Evolutionary conservation across 1,140 invertebrate genomes (phyloP).

Genomic region (Habropoda laboriosa): DNA sequence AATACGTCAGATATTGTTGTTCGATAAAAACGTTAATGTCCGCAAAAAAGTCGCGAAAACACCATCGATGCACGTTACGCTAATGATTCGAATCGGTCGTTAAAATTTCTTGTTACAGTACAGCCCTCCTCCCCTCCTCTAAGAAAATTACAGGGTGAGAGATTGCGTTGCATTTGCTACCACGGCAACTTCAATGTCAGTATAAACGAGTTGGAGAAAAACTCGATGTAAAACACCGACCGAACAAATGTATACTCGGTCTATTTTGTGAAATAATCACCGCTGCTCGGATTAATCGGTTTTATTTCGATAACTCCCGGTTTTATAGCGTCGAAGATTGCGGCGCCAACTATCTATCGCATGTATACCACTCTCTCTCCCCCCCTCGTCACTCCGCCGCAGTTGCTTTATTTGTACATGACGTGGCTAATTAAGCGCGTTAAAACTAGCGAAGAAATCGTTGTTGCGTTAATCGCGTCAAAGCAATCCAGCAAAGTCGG

Average conservation of each 20-base stretch:
- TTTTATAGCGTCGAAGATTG: background rate
- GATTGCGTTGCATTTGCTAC: no score
- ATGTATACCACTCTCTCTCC: no score
- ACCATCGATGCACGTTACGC: background rate
- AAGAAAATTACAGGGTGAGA: background rate
- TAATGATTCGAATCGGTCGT: background rate
- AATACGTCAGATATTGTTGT: no score
- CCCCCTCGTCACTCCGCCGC: no score
- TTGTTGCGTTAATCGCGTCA: conserved; percentile 11
- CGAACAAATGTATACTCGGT: no score
- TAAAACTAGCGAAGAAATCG: conserved; percentile 7
- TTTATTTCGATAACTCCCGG: background rate
- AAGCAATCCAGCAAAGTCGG: conserved; percentile 7
- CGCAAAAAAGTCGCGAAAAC: background rate
- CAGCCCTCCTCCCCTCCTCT: no score
- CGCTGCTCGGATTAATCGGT: background rate
- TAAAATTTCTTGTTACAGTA: background rate
- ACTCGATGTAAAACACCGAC: background rate
- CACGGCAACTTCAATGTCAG: background rate
- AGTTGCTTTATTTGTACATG: background rate
- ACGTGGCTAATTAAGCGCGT: conserved; percentile 36
- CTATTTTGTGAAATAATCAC: background rate
- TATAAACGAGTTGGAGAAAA: background rate
- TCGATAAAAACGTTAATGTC: no score
- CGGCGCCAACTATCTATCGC: background rate